phyloP scores from a whole-genome alignment of 2,888 invertebrate genomes.

The Hoplodrina ambigua region DNA sequence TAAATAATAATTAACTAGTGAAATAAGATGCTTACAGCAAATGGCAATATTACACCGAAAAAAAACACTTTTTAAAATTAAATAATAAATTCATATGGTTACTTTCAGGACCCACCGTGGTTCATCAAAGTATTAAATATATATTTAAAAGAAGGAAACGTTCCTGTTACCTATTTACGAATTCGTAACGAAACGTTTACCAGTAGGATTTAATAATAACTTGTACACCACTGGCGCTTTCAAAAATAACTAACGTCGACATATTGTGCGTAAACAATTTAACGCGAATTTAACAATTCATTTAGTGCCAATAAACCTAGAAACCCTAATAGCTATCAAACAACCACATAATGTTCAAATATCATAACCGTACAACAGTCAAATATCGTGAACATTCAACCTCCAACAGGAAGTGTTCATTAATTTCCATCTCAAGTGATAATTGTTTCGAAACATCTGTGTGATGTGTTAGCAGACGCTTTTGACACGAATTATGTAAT shows the following conservation, averaged over 20 bases:
- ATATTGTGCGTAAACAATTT: background rate
- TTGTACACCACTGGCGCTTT: no score
- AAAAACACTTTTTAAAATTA: no score
- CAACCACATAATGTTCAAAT: slow-evolving; percentile 24
- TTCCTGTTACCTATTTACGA: no score
- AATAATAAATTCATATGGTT: no score
- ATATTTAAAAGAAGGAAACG: no score
- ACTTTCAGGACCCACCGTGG: no score
- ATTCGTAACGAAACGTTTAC: no score
- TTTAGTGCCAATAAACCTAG: slow-evolving; percentile 24
- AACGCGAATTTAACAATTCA: slow-evolving; percentile 1
- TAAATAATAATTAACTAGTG: no score
- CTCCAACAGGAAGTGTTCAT: background rate
- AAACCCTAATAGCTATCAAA: slow-evolving; percentile 39
- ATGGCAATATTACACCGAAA: no score
- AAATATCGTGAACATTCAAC: background rate
- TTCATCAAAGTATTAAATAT: no score
- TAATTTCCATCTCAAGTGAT: slow-evolving; percentile 3
- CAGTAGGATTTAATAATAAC: no score
- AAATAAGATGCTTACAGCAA: no score
- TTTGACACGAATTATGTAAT: slow-evolving; percentile 27
- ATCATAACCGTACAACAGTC: slow-evolving; percentile 1
- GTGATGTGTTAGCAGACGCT: slow-evolving; percentile 6
- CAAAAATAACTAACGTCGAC: background rate
- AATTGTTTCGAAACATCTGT: slow-evolving; percentile 22